Conservation (phyloP, 2,797 vertebrate genomes). For the Sebastiscus albofasciatus region DNA sequence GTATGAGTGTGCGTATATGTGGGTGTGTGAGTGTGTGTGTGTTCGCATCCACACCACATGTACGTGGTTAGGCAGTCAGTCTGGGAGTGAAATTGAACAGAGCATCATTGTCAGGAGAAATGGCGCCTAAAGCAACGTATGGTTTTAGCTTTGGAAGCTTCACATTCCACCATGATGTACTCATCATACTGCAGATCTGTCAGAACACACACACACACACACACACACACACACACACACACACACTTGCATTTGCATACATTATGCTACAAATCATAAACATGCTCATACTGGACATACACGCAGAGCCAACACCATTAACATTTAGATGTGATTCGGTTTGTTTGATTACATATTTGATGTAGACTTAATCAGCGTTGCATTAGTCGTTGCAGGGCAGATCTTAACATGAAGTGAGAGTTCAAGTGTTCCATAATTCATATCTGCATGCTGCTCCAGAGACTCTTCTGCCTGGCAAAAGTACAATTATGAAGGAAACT, state of each 20-base stretch:
- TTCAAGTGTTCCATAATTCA: slow-evolving; percentile 5
- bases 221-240: neutral
- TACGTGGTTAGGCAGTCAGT: slow-evolving; percentile 69
- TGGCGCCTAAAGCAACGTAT: slow-evolving; percentile 73
- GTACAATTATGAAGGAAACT: neutral
- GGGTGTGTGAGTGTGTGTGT: slow-evolving; percentile 22
- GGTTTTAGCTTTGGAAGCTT: slow-evolving; percentile 63
- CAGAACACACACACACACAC: slow-evolving; percentile 19
- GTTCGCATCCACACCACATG: slow-evolving; percentile 58
- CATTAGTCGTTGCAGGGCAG: neutral
- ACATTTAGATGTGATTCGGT: slow-evolving; percentile 10
- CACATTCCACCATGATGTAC: slow-evolving; percentile 73
- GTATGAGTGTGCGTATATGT: slow-evolving; percentile 4
- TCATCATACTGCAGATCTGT: slow-evolving; percentile 61
- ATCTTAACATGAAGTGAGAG: slow-evolving; percentile 15
- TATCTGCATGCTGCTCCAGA: neutral
- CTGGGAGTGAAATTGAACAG: slow-evolving; percentile 69
- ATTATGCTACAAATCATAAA: slow-evolving; percentile 17
- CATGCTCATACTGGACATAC: neutral
- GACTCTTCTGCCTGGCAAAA: neutral
- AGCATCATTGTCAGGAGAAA: slow-evolving; percentile 74
- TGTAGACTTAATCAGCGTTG: neutral
- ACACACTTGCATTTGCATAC: slow-evolving; percentile 21
- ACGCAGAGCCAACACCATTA: neutral
- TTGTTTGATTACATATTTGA: slow-evolving; percentile 14